Evolutionary conservation across 2,888 invertebrate genomes (phyloP).

Genomic region (Epistrophe eligans): DNA sequence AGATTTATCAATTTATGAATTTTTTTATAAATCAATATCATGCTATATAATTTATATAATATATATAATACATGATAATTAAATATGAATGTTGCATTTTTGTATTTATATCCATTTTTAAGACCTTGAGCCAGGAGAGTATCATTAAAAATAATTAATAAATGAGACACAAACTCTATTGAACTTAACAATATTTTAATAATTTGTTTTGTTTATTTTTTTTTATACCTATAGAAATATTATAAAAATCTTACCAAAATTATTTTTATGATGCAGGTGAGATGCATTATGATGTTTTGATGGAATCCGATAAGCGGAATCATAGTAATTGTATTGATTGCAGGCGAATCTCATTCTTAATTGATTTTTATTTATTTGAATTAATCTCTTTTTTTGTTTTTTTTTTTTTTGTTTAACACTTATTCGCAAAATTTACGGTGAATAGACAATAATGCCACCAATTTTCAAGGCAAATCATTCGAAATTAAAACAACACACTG

Average conservation of each 20-base stretch:
- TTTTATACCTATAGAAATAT: neutral
- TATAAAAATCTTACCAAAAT: constrained; percentile 81
- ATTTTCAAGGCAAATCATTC: constrained; percentile 35
- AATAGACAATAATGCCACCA: neutral
- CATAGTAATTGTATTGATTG: constrained; percentile 83
- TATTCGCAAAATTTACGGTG: neutral
- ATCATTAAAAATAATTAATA: constrained; percentile 8
- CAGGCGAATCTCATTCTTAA: constrained; percentile 82
- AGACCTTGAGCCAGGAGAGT: neutral
- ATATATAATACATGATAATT: neutral
- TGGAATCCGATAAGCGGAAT: constrained; percentile 83
- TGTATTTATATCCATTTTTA: neutral
- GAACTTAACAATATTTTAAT: neutral
- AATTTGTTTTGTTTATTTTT: neutral
- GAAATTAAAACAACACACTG: constrained; percentile 53
- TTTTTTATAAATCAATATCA: neutral
- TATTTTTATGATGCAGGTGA: constrained; percentile 81
- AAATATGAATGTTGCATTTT: neutral
- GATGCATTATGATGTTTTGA: constrained; percentile 82
- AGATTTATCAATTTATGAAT: no score
- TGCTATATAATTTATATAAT: neutral
- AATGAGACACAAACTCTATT: constrained; percentile 13
- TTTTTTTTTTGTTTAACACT: neutral
- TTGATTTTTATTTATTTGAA: constrained; percentile 20
- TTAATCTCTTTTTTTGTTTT: constrained; percentile 4